Percentiles rank a stretch among this genome's conserved stretches.
Evolutionary conservation across 2,797 vertebrate genomes (phyloP).

Genomic region (Artibeus lituratus): DNA sequence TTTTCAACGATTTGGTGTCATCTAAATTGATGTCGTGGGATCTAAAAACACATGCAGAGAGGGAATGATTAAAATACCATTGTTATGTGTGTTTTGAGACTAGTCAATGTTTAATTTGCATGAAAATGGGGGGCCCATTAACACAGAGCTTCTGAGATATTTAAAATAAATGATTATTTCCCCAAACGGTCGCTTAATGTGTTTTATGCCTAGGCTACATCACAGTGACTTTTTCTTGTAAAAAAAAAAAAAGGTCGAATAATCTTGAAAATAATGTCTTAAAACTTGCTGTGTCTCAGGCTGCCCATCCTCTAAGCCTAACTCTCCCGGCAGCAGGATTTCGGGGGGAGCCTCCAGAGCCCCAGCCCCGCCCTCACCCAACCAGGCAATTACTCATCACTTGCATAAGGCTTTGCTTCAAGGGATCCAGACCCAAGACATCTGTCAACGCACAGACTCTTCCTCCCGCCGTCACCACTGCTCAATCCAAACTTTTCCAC

Average conservation of each 20-base stretch:
- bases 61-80: background rate
- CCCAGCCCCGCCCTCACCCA: background rate
- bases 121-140: conserved; percentile 51
- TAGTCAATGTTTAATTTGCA: conserved; percentile 41
- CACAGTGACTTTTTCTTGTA: background rate
- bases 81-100: conserved; percentile 15
- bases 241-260: background rate
- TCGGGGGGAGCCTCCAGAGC: background rate
- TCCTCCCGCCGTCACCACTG: background rate
- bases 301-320: background rate
- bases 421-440: background rate
- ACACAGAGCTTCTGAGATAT: conserved; percentile 72
- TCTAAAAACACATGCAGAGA: background rate
- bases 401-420: background rate
- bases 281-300: background rate
- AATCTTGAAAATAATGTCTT: background rate
- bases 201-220: background rate
- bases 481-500: background rate
- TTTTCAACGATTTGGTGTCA: conserved; percentile 11
- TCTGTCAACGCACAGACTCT: background rate
- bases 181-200: background rate
- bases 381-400: background rate
- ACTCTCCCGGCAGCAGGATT: background rate
- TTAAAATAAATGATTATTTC: conserved; percentile 77
- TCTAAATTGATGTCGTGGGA: background rate